Conservation (phyloP, 2,888 invertebrate genomes). For the Mamestra brassicae region DNA sequence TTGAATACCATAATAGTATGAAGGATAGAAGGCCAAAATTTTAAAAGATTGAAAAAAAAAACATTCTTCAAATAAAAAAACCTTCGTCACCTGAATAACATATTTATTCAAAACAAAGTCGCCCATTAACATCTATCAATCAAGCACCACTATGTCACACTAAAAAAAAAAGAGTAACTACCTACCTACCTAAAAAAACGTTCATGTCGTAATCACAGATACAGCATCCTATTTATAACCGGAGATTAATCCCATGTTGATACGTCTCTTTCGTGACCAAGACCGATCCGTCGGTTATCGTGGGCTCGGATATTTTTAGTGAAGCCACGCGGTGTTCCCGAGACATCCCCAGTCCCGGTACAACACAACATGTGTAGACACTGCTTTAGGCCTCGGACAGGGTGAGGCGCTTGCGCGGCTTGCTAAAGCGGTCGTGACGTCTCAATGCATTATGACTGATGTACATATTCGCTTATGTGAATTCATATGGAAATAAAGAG, state of each 20-base stretch:
- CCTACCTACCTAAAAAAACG: background rate
- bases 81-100: background rate
- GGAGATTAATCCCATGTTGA: conserved; percentile 54
- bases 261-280: conserved; percentile 49
- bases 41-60: too few relatives aligned
- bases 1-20: too few relatives aligned
- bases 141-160: background rate
- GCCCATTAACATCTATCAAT: conserved; percentile 1
- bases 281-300: conserved; percentile 60
- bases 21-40: too few relatives aligned
- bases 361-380: conserved; percentile 39
- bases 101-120: background rate
- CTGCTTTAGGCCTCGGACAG: background rate
- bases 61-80: background rate
- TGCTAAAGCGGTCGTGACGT: background rate
- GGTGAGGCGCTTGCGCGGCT: background rate
- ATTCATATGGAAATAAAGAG: too few relatives aligned
- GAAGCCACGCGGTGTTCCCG: conserved; percentile 52
- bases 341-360: conserved; percentile 15
- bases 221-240: conserved; percentile 47
- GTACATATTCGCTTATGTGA: too few relatives aligned
- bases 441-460: too few relatives aligned
- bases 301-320: conserved; percentile 60
- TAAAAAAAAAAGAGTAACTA: background rate
- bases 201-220: conserved; percentile 39